phyloP scores from a whole-genome alignment of 2,113 vertebrate genomes.

The Todiramphus chloris region DNA sequence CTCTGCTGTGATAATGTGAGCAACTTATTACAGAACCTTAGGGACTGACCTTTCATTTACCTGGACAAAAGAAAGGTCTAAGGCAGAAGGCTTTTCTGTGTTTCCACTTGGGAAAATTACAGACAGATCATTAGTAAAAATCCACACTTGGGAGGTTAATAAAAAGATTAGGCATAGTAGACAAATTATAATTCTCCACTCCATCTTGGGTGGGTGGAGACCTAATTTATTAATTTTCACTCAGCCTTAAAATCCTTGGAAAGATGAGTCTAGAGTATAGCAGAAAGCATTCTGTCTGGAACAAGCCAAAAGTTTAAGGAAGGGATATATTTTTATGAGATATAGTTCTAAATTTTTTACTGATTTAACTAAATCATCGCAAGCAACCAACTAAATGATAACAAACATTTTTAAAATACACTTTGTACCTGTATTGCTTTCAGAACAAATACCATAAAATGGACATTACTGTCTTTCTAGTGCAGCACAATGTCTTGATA shows the following conservation, averaged over 20 bases:
- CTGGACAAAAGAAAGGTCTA: not conserved
- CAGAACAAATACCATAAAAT: not conserved
- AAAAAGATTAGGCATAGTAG: not conserved
- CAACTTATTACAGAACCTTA: not conserved
- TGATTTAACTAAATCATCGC: not conserved
- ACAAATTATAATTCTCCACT: not conserved
- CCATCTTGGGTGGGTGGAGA: fast-evolving
- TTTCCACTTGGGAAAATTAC: not conserved
- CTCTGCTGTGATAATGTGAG: not conserved
- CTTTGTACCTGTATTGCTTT: not conserved
- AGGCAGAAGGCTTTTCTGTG: not conserved
- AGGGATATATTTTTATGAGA: not conserved
- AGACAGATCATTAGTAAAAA: not conserved
- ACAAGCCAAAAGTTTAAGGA: not conserved
- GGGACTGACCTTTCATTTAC: not conserved
- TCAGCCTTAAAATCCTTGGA: not conserved
- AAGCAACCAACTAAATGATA: not conserved
- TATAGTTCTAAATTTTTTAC: not conserved
- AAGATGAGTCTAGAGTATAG: not conserved
- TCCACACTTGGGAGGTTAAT: not conserved
- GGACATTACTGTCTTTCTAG: not conserved
- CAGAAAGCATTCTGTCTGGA: not conserved
- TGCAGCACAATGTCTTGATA: not conserved
- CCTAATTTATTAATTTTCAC: not conserved
- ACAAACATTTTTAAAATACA: not conserved